Evolutionary conservation across 1,140 invertebrate species (phyloP), one percentile per base, ranked within the genome.

Genomic region (Hormaphis cornu): DNA sequence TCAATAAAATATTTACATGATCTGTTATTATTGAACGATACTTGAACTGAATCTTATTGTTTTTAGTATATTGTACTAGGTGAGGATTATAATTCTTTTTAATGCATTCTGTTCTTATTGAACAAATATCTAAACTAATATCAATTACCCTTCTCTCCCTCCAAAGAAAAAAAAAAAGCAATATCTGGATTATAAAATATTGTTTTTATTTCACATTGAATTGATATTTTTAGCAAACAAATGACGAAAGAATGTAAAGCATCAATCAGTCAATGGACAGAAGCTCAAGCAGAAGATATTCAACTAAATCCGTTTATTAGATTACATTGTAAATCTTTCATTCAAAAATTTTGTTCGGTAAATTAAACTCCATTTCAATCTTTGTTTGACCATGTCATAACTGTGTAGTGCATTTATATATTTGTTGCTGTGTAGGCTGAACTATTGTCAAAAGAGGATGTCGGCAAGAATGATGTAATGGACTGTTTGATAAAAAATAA

Each of bases 401-500:
- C n/a, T n/a, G n/a, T n/a, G n/a, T 24, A 56, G 69, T 72, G 18
- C 71, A 26, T 71, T 70, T 30, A 18, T 26, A 44, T 42, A 30
- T 52, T 22, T 3, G 20, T 20, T 52, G 14, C 14, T 2, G 16
- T 20, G 9, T 22, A 66, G 59, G 2, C n/a, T 16, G 59, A 66
- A 33, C 44, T 66, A 22, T 2, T 46, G 20, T 66, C 59, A 20
- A 66, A 66, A 48, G 59, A 66, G 20, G 44, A 66, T 48, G 22
- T 46, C 16, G 42, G 40, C 7, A 66, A 66, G 20, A 69, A 87
- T 72, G 87, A 95, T 73, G 85, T 97, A 71, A 89, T 98, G 85
- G 89, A 95, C 50, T 99, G 96, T 79, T 81, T 99, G 4, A 92
- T 98, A 69, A 81, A 87, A 69, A 87, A 95, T 75, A 98, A 98